These are phyloP conservation scores for Lochmaea capreae DNA, from an alignment of 2,888 invertebrate species.

Conservation along the genomic window DNA sequence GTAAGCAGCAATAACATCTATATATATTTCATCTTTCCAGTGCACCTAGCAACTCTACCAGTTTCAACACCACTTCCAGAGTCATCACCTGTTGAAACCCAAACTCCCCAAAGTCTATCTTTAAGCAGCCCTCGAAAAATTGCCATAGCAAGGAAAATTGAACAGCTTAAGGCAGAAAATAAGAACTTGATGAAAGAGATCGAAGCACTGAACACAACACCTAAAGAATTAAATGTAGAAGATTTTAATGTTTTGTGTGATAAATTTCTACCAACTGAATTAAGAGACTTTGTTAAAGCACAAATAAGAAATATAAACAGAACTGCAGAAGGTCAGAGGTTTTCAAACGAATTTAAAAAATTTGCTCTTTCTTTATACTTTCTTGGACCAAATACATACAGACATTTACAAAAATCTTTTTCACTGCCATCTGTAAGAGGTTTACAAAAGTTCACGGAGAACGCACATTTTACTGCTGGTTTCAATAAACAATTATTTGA, in stretches of 20 bases:
- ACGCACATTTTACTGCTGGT: neutral
- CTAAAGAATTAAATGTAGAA: neutral
- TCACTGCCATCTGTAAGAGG: neutral
- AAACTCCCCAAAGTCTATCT: neutral
- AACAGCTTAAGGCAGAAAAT: too few relatives aligned
- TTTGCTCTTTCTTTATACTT: neutral
- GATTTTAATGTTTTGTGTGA: neutral
- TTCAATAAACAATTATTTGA: neutral
- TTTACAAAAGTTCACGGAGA: neutral
- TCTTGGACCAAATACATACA: neutral
- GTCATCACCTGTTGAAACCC: neutral
- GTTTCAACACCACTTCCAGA: neutral
- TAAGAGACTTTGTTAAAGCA: neutral
- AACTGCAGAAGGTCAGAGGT: constrained; percentile 1
- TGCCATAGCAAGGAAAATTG: neutral
- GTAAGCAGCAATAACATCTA: neutral
- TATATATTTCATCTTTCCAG: constrained; percentile 8
- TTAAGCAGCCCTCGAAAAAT: neutral
- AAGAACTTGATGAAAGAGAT: neutral
- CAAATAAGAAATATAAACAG: neutral
- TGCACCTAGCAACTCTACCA: neutral
- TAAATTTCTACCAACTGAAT: neutral
- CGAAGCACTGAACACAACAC: neutral
- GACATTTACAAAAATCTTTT: neutral
- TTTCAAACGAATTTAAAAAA: constrained; percentile 1